Percentiles rank a stretch among this genome's conserved stretches.
These are phyloP conservation scores for Xenus cinereus DNA, from an alignment of 2,113 vertebrate genomes.

Conservation along the genomic window DNA sequence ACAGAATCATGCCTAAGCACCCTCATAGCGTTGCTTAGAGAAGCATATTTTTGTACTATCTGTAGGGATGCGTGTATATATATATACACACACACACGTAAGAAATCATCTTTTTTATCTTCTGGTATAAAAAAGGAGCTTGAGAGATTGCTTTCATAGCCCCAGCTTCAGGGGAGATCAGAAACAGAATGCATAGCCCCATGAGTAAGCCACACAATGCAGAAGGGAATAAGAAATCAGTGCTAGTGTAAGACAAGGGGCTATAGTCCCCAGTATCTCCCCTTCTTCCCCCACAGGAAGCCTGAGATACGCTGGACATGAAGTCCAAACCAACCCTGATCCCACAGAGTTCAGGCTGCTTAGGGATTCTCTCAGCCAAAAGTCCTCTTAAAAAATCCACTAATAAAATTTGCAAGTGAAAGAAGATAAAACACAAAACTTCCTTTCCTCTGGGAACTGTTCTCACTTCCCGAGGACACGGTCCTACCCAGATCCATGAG, in stretches of 20 bases:
- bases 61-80: too few species aligned
- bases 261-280: not conserved
- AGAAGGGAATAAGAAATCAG: not conserved
- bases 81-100: accelerated
- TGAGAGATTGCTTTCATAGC: not conserved
- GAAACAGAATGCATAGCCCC: not conserved
- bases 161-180: not conserved
- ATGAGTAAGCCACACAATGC: not conserved
- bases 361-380: not conserved
- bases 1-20: not conserved
- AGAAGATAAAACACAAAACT: not conserved
- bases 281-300: not conserved
- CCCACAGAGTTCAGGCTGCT: not conserved
- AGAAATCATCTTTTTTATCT: not conserved
- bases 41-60: not conserved
- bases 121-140: not conserved
- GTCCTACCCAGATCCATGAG: not conserved
- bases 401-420: not conserved
- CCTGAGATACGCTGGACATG: not conserved
- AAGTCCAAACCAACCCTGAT: not conserved
- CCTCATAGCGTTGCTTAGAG: not conserved
- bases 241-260: not conserved
- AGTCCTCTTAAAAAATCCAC: not conserved
- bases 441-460: not conserved
- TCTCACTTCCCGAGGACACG: not conserved